Evolutionary conservation across 1,140 invertebrate genomes (phyloP), one percentile per base, ranked within the genome.

Genomic region (Anoplophora glabripennis): DNA sequence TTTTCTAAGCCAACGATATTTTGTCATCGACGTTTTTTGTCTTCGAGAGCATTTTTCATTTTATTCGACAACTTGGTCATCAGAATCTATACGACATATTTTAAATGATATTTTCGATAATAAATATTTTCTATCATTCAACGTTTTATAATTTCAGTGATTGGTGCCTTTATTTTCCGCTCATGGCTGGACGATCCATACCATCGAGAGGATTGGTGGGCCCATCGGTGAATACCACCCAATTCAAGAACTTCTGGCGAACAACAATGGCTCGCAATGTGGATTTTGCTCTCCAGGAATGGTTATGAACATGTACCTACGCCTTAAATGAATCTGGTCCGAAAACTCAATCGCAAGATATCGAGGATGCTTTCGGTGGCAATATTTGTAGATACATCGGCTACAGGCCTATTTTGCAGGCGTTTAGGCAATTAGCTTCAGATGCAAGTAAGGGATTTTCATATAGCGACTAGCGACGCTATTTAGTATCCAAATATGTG

Each of bases 301-400:
- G 84, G 83, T 93, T 15, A 93, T 94, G 90, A 89, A 87, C 62
- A 86, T 93, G 83, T 86, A 89, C n/a, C n/a, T n/a, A n/a, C 72
- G 89, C 88, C 78, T 45, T 76, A 11, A 59, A 69, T 72, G 53
- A 77, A 67, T 58, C 78, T 75, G 17, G 75, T 72, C 9, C 74
- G 80, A 70, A 87, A 7, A 86, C 80, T 0, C 86, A 86, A n/a
- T n/a, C n/a, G 83, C 42, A 57, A 42, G 42, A 69, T 33, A 62
- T 72, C 11, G 71, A 72, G 58, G 66, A 72, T 41, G 64, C 67
- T 1, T 71, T 72, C 54, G 67, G 65, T 10, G 69, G 69, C 5
- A 94, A 93, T 68, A 83, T 94, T 15, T 94, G 92, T 60, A 82
- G 92, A 47, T 94, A 92, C 72, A 94, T 92, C 1, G 92, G 92